phyloP scores from a whole-genome alignment of 2,113 vertebrate genomes.

The Gasterosteus aculeatus region DNA sequence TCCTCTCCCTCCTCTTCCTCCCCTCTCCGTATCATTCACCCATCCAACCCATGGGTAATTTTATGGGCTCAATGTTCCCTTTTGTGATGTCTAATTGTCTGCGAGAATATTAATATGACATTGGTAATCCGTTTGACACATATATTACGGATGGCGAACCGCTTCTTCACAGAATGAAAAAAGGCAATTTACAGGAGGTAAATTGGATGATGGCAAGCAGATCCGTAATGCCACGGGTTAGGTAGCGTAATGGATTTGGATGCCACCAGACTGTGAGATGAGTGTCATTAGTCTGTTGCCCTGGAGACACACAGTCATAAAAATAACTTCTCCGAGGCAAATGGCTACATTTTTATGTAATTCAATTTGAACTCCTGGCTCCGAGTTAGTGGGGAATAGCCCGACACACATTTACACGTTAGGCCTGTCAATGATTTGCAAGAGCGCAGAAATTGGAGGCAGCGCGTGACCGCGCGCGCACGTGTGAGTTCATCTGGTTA shows the following conservation, averaged over 20 bases:
- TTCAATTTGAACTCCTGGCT: slow-evolving; percentile 66
- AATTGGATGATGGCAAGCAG: slow-evolving; percentile 80
- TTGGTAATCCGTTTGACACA: slow-evolving; percentile 76
- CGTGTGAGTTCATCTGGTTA: slow-evolving; percentile 9
- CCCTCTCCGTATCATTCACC: slow-evolving; percentile 20
- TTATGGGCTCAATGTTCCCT: slow-evolving; percentile 59
- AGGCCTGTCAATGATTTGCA: slow-evolving; percentile 20
- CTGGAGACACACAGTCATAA: slow-evolving; percentile 67
- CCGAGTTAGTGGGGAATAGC: slow-evolving; percentile 26
- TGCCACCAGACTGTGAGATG: slow-evolving; percentile 76
- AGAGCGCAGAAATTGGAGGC: not conserved
- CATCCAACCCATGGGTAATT: slow-evolving; percentile 60
- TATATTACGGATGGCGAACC: slow-evolving; percentile 66
- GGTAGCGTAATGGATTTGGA: slow-evolving; percentile 77
- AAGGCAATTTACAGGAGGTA: slow-evolving; percentile 78
- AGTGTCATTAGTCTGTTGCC: slow-evolving; percentile 75
- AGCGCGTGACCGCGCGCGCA: not conserved
- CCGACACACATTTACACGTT: slow-evolving; percentile 42
- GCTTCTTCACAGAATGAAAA: slow-evolving; percentile 75
- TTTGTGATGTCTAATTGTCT: slow-evolving; percentile 75
- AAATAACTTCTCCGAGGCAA: slow-evolving; percentile 72
- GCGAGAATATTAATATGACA: slow-evolving; percentile 75
- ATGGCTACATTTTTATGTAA: slow-evolving; percentile 69
- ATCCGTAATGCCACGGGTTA: slow-evolving; percentile 79
- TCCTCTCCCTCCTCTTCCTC: slow-evolving; percentile 22